Evolutionary conservation across 2,797 vertebrate species (phyloP).

Genomic region (Clamator glandarius): DNA sequence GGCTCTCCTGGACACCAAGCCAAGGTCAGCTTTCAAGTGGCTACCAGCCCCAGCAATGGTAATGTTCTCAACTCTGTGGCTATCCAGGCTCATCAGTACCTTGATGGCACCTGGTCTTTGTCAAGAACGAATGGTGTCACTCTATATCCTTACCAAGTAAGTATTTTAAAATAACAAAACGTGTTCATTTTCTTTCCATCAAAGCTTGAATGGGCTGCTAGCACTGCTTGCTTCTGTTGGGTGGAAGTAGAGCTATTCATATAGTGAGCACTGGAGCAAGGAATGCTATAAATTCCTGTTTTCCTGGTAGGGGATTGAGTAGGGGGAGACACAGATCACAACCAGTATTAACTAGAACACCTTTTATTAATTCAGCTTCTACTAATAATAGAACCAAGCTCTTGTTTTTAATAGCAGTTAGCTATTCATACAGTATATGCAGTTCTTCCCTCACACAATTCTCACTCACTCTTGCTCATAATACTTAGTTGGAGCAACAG

Average conservation of each 20-base stretch:
- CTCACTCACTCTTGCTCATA: background rate
- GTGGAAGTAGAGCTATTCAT: background rate
- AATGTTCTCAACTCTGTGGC: conserved; percentile 84
- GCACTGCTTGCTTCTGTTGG: background rate
- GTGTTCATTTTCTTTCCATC: fast-evolving
- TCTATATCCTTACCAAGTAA: conserved; percentile 87
- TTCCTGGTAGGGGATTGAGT: background rate
- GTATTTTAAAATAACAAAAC: conserved; percentile 1
- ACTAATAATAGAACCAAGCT: background rate
- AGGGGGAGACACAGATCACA: background rate
- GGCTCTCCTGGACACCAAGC: conserved; percentile 85
- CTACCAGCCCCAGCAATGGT: conserved; percentile 85
- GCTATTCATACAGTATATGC: background rate
- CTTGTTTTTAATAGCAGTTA: background rate
- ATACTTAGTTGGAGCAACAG: background rate
- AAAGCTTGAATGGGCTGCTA: background rate
- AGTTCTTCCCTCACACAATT: background rate
- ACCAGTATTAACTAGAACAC: background rate
- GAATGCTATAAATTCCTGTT: background rate
- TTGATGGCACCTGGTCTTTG: conserved; percentile 84
- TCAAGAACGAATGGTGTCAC: conserved; percentile 86
- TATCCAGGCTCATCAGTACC: conserved; percentile 89
- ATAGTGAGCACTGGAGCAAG: background rate
- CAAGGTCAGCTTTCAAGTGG: conserved; percentile 85
- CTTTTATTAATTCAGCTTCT: background rate